Evolutionary conservation across 2,113 vertebrate species (phyloP).

Genomic region (Cololabis saira): DNA sequence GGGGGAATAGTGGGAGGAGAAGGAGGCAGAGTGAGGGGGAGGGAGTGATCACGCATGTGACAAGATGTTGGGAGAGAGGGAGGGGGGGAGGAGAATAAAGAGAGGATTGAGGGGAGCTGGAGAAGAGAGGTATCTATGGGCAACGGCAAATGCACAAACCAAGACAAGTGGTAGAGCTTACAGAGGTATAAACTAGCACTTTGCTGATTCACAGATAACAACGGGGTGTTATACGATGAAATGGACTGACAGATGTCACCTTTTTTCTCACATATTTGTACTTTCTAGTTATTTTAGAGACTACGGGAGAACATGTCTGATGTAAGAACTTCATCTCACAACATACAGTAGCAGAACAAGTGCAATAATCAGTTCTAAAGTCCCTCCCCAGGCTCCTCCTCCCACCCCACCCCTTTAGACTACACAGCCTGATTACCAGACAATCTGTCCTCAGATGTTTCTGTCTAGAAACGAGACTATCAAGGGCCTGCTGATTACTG

Average conservation of each 20-base stretch:
- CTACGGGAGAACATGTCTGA: not conserved
- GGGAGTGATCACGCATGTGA: conserved; percentile 63
- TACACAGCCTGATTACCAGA: conserved; percentile 70
- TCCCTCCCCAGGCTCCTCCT: conserved; percentile 4
- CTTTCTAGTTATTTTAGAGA: not conserved
- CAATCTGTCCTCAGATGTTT: conserved; percentile 59
- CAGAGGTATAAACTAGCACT: conserved; percentile 14
- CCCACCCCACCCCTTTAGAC: conserved; percentile 24
- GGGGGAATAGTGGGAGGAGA: conserved; percentile 62
- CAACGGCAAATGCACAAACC: conserved; percentile 4
- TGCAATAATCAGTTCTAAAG: conserved; percentile 17
- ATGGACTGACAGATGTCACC: conserved; percentile 13
- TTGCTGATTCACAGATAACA: conserved; percentile 45
- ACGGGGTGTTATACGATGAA: conserved; percentile 49
- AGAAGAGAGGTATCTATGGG: conserved; percentile 16
- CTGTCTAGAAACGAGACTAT: conserved; percentile 54
- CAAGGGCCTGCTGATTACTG: conserved; percentile 70
- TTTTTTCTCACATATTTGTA: not conserved
- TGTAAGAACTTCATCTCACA: conserved; percentile 5
- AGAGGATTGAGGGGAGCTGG: conserved; percentile 32
- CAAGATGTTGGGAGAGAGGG: conserved; percentile 19
- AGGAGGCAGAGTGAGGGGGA: conserved; percentile 35
- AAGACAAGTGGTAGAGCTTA: not conserved
- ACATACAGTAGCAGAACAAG: not conserved
- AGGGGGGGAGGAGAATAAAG: conserved; percentile 8